Base-by-base conservation (phyloP, 2,113 vertebrate genomes). In the Tetraodon nigroviridis region DNA sequence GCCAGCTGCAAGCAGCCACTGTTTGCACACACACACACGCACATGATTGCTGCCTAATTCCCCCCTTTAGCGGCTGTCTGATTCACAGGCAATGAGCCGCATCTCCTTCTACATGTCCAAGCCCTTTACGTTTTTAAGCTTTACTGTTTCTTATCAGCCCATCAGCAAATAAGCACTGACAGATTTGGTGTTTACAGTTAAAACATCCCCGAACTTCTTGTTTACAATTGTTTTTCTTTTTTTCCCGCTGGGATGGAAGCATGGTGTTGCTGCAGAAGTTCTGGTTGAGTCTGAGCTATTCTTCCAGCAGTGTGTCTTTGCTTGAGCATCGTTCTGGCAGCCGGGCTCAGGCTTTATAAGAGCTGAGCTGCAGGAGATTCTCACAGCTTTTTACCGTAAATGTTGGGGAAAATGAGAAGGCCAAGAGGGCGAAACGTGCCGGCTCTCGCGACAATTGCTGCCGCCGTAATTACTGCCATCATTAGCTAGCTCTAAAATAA, bases 71-170 rank as follows among this genome's bases (percentile, higher is more conserved):
- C 55, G 56, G 73, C 64, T 85, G 87, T 88, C 85, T 82, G 81
- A 87, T 81, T 67, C 50, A 75, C 67, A 62, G 72, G 69, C 81
- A 90, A 88, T 88, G 84, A 81, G 80, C 80, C 84, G 67, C 62
- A 55, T 71, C 79, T 74, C 54, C 61, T 67, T 73, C 69, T 55
- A 27, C 51, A 37, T 62, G 61, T 24, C 42, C 46, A 46, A 52
- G 3, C 42, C 22, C 61, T 55, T 27, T 32, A 17, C 22, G 6
- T 51, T 17, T 21, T 11, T 49, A 13, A 19, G 8, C 47, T 49
- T 49, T 11, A 18, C 18, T n/a, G 12, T 20, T 20, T 37, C 32
- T 37, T 37, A 37, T 37, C 32, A 2, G 32, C 32, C 32, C 32
- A 37, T 37, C 32, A 12, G 32, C 32, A 37, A 37, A 37, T 11